Conservation (phyloP, 1,140 invertebrate genomes). For the Trichoplusia ni region DNA sequence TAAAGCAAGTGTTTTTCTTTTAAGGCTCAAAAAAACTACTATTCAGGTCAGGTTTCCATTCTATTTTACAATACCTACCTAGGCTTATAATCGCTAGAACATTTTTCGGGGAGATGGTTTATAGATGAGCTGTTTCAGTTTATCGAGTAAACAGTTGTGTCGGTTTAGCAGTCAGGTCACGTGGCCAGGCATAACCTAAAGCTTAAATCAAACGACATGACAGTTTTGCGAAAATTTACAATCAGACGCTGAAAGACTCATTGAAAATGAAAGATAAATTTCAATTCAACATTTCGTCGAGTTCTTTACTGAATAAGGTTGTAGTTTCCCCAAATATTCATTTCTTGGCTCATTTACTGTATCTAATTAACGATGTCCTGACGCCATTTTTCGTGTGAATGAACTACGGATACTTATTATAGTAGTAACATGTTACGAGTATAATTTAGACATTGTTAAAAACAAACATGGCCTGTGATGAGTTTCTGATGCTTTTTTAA, state of each 20-base stretch:
- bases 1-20: too few species aligned
- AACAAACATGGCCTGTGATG: too few species aligned
- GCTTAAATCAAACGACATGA: background rate
- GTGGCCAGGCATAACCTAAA: background rate
- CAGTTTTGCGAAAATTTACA: background rate
- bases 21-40: conserved; percentile 4
- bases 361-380: too few species aligned
- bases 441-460: too few species aligned
- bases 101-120: background rate
- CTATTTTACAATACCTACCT: background rate
- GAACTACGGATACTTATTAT: too few species aligned
- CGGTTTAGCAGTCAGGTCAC: conserved; percentile 11
- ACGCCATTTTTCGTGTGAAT: too few species aligned
- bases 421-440: too few species aligned
- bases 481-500: too few species aligned
- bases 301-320: too few species aligned
- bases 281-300: too few species aligned
- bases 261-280: background rate
- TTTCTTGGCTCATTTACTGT: too few species aligned
- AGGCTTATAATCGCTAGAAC: background rate
- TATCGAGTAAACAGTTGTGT: conserved; percentile 3
- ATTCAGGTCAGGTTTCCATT: background rate
- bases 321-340: too few species aligned
- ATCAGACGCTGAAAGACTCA: background rate
- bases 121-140: background rate